Percentiles rank a stretch among this genome's conserved stretches.
Conservation (phyloP, 1,140 invertebrate genomes). For the Meloidogyne exigua region DNA sequence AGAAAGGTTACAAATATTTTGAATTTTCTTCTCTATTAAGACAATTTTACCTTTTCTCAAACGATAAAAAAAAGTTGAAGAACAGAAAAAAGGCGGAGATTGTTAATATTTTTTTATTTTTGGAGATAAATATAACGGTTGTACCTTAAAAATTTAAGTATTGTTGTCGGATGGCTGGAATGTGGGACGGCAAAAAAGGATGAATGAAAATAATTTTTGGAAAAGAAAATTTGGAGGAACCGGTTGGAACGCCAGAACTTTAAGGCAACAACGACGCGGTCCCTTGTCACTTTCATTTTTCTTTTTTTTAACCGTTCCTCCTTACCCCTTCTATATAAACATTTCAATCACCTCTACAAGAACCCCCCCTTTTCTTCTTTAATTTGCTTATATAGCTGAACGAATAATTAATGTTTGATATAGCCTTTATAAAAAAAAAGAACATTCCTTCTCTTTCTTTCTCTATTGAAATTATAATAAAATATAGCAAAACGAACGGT, state of each 20-base stretch:
- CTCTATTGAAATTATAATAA: too few relatives aligned
- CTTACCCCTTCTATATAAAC: not conserved
- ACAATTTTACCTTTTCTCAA: not conserved
- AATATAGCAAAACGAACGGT: too few relatives aligned
- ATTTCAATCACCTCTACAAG: not conserved
- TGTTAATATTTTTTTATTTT: not conserved
- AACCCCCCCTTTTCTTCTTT: too few relatives aligned
- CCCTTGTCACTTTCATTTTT: not conserved
- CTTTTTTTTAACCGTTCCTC: not conserved
- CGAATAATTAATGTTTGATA: too few relatives aligned
- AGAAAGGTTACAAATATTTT: not conserved
- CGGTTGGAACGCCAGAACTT: not conserved
- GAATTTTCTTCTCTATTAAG: slow-evolving; percentile 2
- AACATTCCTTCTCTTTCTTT: too few relatives aligned
- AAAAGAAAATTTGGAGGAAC: not conserved
- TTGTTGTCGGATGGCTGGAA: not conserved
- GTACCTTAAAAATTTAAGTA: not conserved
- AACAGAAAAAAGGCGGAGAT: not conserved
- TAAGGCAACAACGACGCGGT: not conserved
- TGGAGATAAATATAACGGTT: not conserved
- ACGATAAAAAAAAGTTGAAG: not conserved
- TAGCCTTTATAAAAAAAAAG: too few relatives aligned
- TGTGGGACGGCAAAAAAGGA: slow-evolving; percentile 1
- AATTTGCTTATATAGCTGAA: too few relatives aligned
- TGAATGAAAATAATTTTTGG: not conserved